Conservation (phyloP, 2,113 vertebrate genomes). For the Pedionomus torquatus region DNA sequence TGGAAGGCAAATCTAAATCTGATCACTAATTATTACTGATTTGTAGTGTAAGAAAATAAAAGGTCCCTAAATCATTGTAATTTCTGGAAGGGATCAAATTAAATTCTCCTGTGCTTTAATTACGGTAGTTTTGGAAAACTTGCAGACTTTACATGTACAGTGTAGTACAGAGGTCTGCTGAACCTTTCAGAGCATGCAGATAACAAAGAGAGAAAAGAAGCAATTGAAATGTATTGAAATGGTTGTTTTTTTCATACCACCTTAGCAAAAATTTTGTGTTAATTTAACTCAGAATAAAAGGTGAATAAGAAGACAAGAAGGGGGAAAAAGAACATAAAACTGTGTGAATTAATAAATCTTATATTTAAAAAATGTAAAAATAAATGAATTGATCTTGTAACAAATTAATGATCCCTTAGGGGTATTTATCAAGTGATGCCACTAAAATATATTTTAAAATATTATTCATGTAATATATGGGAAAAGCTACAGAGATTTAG, state of each 20-base stretch:
- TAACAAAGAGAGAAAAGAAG: background rate
- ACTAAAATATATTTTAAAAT: background rate
- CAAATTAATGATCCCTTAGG: background rate
- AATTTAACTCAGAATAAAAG: background rate
- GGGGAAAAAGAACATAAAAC: background rate
- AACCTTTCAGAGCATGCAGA: background rate
- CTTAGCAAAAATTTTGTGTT: background rate
- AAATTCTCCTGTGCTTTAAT: background rate
- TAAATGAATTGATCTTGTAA: background rate
- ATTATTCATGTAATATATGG: background rate
- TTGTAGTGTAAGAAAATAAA: background rate
- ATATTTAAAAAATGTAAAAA: background rate
- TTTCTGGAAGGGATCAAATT: background rate
- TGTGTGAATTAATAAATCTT: background rate
- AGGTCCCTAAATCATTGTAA: background rate
- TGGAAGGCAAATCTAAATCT: background rate
- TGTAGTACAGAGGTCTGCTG: background rate
- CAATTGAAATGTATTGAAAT: background rate
- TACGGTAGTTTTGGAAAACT: background rate
- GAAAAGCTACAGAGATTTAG: background rate
- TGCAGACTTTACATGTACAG: background rate
- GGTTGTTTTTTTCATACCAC: background rate
- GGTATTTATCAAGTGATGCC: background rate
- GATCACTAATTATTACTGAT: background rate
- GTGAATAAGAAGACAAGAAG: background rate